Evolutionary conservation across 2,113 vertebrate genomes (phyloP), one percentile per base, ranked within the genome.

Genomic region (Ochotona princeps): DNA sequence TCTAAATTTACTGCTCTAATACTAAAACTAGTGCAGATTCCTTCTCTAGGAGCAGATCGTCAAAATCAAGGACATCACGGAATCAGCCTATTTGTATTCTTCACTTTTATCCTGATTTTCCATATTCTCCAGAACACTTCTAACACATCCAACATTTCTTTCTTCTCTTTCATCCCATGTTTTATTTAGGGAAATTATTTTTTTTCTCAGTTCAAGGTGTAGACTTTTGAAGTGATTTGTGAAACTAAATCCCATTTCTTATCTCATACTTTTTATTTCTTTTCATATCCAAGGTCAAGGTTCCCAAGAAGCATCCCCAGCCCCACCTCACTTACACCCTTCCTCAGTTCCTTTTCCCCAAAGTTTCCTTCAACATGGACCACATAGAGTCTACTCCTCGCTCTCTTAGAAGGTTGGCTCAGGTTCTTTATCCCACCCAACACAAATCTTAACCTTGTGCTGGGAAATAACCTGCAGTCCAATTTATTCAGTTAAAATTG

Each of bases 181-280:
- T 87, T 81, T 23, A 72, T 18, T 89, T 80, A 61, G 69, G 60
- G 35, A 26, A 35, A 23, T 90, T 54, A 57, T 85, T 80, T 79
- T 78, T 38, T 75, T 2, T 70, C 63, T 74, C 32, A 47, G 72
- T 79, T 92, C 7, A 82, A 87, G 8, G 21, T 69, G 54, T 18
- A 89, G n/a, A 78, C 28, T n/a, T 90, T 92, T 82, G 74, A 89
- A 87, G 89, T 86, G 21, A 79, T 83, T 74, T 73, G 61, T 81
- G 30, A 26, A 92, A 92, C 83, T 75, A 90, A 90, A 78, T 73
- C 47, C 6, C n/a, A 8, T 72, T 69, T 61, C 70, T 93, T 73
- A 69, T 57, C 18, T 26, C 81, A 44, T 44, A 63, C 8, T 25
- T 54, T 28, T 92, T n/a, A 87, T 73, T 21, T 73, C 14, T 87